Evolutionary conservation across 2,888 invertebrate species (phyloP), one percentile per base, ranked within the genome.

Genomic region (Panzeria rudis): DNA sequence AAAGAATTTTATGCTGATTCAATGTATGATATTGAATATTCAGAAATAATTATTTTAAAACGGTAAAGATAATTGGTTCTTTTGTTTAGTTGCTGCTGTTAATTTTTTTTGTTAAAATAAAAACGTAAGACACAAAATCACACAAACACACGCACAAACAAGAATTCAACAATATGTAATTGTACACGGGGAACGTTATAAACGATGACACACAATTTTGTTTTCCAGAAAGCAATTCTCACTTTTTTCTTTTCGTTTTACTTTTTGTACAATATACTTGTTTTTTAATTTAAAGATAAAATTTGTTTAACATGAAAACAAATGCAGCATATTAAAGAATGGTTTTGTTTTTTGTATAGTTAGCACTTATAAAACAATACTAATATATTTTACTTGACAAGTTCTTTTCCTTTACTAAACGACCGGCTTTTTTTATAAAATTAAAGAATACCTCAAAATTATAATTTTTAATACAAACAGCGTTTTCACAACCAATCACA

Each of bases 161-260:
- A 83, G 62, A 75, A 85, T 69, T 78, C 50, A 71, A 76, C 69
- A 78, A 77, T 50, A 47, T 47, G 41, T 47, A 66, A 50, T 71
- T 41, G 41, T 47, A 50, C 44, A 77, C 44, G 29, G 44, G 13
- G 17, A 52, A 23, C 25, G 66, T 69, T 68, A 23, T 75, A 59
- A 73, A 68, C 56, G 82, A 85, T 82, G 85, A 85, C 85, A 82
- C 78, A 85, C 85, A 75, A 85, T 79, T 85, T 75, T 35, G n/a
- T 66, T 80, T 77, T 78, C 62, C 71, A 66, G 68, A 76, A 66
- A 56, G 75, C 47, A 59, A 59, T 75, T 76, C 50, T 69, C 62
- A 29, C 9, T 35, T 54, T 25, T n/a, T 61, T 75, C 35, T 52
- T 64, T 54, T 13, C 13, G 56, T 59, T 64, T 54, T 25, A 69